A percentile compares a stretch with the other conserved stretches of the same genome.
phyloP scores from a whole-genome alignment of 2,797 vertebrate species.

The Macropus fuliginosus region DNA sequence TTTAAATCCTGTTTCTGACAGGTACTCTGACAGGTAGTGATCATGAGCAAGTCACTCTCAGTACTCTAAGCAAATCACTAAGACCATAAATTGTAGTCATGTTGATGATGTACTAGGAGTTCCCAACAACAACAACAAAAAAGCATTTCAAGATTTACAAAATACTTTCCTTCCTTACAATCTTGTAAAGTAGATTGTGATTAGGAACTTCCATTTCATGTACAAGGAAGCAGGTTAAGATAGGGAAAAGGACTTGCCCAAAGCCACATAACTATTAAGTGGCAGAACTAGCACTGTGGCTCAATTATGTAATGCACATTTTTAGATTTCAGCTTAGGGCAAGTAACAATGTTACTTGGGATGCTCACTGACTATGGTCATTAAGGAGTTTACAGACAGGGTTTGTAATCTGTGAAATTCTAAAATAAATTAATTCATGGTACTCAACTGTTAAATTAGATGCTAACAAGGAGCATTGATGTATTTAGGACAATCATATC shows the following conservation, averaged over 20 bases:
- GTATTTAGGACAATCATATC: constrained; percentile 12
- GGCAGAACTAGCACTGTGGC: neutral
- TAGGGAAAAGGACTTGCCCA: neutral
- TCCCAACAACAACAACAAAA: neutral
- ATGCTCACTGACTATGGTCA: neutral
- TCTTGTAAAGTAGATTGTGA: neutral
- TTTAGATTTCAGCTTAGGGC: neutral
- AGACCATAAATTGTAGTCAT: neutral
- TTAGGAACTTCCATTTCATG: neutral
- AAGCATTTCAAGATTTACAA: neutral
- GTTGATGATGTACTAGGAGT: neutral
- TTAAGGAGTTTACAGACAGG: constrained; percentile 6
- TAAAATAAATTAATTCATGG: neutral
- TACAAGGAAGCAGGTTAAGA: neutral
- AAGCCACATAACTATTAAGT: neutral
- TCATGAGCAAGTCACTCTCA: neutral
- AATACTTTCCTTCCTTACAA: neutral
- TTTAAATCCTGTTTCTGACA: neutral
- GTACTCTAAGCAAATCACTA: neutral
- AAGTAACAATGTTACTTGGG: neutral
- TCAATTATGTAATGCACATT: neutral
- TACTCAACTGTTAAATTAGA: constrained; percentile 1
- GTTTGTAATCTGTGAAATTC: constrained; percentile 40
- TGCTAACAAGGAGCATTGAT: neutral
- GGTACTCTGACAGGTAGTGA: neutral